Evolutionary conservation across 2,797 vertebrate species (phyloP).

Genomic region (Fistularia commersonii): DNA sequence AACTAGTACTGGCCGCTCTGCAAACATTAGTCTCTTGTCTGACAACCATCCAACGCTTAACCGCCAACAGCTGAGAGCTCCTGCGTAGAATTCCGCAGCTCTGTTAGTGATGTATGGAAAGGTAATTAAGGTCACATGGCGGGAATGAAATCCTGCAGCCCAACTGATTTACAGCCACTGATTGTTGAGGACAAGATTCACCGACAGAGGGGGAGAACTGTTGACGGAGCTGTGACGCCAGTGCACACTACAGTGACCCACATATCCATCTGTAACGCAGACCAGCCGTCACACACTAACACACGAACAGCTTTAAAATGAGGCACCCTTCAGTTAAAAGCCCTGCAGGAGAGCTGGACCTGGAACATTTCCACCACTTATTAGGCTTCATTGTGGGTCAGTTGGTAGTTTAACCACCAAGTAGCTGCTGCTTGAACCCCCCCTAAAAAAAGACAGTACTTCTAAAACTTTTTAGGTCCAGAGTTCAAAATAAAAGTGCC

Average conservation of each 20-base stretch:
- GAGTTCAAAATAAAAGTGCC: too few species aligned
- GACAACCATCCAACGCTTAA: constrained; percentile 13
- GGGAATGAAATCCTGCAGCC: constrained; percentile 10
- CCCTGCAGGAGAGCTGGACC: background rate
- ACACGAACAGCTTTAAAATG: background rate
- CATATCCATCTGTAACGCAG: constrained; percentile 31
- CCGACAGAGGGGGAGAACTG: background rate
- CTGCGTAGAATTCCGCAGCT: background rate
- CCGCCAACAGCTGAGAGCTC: constrained; percentile 16
- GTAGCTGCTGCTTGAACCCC: too few species aligned
- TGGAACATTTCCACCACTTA: too few species aligned
- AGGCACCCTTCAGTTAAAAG: background rate
- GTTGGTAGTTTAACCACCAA: too few species aligned
- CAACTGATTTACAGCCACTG: constrained; percentile 21
- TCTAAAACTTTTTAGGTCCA: too few species aligned
- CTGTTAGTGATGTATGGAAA: constrained; percentile 24
- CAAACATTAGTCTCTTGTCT: constrained; percentile 4
- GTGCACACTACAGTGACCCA: constrained; percentile 24
- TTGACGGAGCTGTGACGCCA: constrained; percentile 10
- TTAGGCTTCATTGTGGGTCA: too few species aligned
- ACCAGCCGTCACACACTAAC: constrained; percentile 2
- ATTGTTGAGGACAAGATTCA: constrained; percentile 2
- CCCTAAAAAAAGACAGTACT: too few species aligned
- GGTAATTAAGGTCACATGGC: constrained; percentile 34
- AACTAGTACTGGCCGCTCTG: constrained; percentile 4